These are phyloP conservation scores for Cyanoderma ruficeps DNA, from an alignment of 2,113 vertebrate species.

Conservation along the genomic window DNA sequence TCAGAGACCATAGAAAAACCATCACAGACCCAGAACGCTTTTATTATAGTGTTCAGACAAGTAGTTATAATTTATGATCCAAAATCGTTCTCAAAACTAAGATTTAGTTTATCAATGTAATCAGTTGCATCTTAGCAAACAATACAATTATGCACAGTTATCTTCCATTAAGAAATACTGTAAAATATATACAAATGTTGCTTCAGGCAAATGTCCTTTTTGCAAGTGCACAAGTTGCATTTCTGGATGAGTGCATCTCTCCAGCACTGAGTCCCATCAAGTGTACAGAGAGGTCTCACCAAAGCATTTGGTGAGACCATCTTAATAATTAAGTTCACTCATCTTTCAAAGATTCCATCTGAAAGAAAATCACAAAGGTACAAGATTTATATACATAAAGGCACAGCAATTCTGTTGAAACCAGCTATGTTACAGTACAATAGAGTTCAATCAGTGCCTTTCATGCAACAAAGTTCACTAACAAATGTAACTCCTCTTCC, in stretches of 20 bases:
- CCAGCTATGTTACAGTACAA: slow-evolving; percentile 61
- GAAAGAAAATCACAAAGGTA: slow-evolving; percentile 36
- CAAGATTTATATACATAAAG: slow-evolving; percentile 66
- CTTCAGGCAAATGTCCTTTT: slow-evolving; percentile 42
- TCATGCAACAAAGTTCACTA: slow-evolving; percentile 56
- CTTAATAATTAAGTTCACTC: slow-evolving; percentile 14
- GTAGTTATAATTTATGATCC: background rate
- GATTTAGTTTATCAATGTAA: slow-evolving; percentile 39
- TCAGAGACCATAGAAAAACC: slow-evolving; percentile 5
- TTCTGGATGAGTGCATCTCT: slow-evolving; percentile 16
- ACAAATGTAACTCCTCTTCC: slow-evolving; percentile 24
- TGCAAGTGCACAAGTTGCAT: slow-evolving; percentile 26
- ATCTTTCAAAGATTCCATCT: slow-evolving; percentile 31
- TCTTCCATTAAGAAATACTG: slow-evolving; percentile 60
- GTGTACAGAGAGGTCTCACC: background rate
- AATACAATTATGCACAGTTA: slow-evolving; percentile 33
- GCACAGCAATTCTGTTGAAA: slow-evolving; percentile 65
- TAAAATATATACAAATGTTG: slow-evolving; percentile 61
- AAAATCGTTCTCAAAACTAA: slow-evolving; percentile 27
- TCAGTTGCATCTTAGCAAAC: slow-evolving; percentile 51
- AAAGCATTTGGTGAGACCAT: slow-evolving; percentile 1
- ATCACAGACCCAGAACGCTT: background rate
- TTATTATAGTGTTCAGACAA: slow-evolving; percentile 25
- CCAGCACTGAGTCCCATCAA: slow-evolving; percentile 3
- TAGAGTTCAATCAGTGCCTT: slow-evolving; percentile 54